These are phyloP conservation scores for Microplitis mediator DNA, from an alignment of 1,140 invertebrate genomes.

Conservation along the genomic window DNA sequence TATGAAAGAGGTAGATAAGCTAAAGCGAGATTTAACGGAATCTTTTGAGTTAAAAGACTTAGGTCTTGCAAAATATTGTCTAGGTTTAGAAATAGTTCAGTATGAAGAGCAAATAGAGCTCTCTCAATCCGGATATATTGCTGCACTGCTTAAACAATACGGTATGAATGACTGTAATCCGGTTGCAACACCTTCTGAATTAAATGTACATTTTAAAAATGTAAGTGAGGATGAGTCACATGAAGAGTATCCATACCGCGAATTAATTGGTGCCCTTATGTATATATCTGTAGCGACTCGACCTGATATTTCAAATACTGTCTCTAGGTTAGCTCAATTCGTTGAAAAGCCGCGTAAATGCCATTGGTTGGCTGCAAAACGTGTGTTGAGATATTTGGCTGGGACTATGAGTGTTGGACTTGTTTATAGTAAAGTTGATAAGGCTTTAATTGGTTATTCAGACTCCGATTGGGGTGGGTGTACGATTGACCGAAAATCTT, in stretches of 20 bases:
- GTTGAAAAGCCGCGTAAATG: neutral
- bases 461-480: constrained; percentile 11
- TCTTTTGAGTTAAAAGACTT: constrained; percentile 26
- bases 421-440: too few relatives aligned
- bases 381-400: neutral
- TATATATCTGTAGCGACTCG: neutral
- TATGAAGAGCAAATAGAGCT: constrained; percentile 7
- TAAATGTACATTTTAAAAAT: constrained; percentile 17
- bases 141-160: constrained; percentile 23
- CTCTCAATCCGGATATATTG: constrained; percentile 26
- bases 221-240: constrained; percentile 12
- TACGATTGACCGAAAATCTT: neutral
- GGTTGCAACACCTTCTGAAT: constrained; percentile 25
- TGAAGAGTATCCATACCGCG: constrained; percentile 30
- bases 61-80: constrained; percentile 22
- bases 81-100: constrained; percentile 28
- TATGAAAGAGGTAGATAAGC: constrained; percentile 84
- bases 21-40: constrained; percentile 87
- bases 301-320: constrained; percentile 3
- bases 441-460: neutral
- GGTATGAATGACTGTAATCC: constrained; percentile 29
- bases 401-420: neutral
- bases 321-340: neutral
- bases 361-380: constrained; percentile 6
- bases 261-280: constrained; percentile 19